A percentile compares a stretch with the other conserved stretches of the same genome.
Conservation (phyloP, 2,888 invertebrate genomes). For the Cephus spinipes region DNA sequence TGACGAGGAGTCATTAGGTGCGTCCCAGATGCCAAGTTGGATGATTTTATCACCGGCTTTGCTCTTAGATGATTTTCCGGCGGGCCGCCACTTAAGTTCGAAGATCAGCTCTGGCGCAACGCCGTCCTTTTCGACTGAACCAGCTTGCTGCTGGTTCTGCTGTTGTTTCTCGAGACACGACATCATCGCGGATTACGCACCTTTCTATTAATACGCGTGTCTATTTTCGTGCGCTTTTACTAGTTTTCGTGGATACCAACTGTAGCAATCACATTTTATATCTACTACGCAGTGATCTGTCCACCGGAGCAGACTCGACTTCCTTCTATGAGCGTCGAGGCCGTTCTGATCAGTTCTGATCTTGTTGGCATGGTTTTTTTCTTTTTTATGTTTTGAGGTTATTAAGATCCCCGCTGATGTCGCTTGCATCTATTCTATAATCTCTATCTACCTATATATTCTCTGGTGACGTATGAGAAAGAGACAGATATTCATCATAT, state of each 20-base stretch:
- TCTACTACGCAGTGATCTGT: background rate
- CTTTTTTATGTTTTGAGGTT: background rate
- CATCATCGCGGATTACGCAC: conserved; percentile 5
- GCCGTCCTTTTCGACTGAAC: background rate
- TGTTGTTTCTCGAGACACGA: background rate
- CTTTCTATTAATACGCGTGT: background rate
- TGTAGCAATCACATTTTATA: conserved; percentile 1
- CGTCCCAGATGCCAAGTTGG: background rate
- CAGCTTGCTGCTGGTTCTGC: background rate
- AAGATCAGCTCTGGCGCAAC: background rate
- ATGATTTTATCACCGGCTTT: background rate
- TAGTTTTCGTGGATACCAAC: background rate
- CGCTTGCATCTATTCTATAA: background rate
- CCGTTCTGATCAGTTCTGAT: background rate
- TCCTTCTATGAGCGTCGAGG: background rate
- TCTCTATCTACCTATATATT: background rate
- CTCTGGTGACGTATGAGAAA: no score
- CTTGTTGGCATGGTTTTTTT: background rate
- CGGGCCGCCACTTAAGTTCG: background rate
- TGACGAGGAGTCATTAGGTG: background rate
- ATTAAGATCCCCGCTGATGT: background rate
- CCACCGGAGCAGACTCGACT: background rate
- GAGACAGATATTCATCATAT: no score
- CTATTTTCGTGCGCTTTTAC: conserved; percentile 2
- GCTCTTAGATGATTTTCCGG: background rate